These are phyloP conservation scores for Troides helena DNA, from an alignment of 2,888 invertebrate species.

Conservation along the genomic window DNA sequence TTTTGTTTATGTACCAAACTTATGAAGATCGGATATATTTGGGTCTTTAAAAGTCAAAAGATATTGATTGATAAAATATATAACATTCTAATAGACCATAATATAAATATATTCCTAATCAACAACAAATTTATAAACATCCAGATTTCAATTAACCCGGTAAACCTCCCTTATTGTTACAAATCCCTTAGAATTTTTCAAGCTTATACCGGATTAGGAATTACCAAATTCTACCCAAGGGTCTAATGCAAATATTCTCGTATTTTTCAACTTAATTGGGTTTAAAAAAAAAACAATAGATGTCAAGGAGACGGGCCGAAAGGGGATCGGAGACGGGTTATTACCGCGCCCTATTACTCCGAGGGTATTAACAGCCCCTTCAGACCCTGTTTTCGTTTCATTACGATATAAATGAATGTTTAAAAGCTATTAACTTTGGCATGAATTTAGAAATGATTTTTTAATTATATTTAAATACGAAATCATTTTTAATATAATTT, in stretches of 20 bases:
- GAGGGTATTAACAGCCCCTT: not conserved
- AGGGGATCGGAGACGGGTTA: not conserved
- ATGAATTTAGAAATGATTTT: no score
- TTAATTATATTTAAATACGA: no score
- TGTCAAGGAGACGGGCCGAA: not conserved
- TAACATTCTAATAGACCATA: no score
- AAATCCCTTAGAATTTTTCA: not conserved
- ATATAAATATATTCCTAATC: not conserved
- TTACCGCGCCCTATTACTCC: not conserved
- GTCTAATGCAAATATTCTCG: not conserved
- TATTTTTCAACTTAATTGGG: constrained; percentile 3
- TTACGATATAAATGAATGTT: not conserved
- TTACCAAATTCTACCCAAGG: not conserved
- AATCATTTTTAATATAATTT: no score
- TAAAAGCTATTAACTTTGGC: no score
- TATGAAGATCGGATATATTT: no score
- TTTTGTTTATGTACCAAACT: no score
- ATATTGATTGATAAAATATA: no score
- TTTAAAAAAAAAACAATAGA: not conserved
- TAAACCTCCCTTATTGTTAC: not conserved
- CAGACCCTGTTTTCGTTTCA: not conserved
- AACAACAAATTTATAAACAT: not conserved
- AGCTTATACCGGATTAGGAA: constrained; percentile 1
- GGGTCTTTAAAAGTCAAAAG: no score
- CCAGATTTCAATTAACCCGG: not conserved